Base-by-base conservation (phyloP, 2,113 vertebrate species). In the Puntigrus tetrazona region DNA sequence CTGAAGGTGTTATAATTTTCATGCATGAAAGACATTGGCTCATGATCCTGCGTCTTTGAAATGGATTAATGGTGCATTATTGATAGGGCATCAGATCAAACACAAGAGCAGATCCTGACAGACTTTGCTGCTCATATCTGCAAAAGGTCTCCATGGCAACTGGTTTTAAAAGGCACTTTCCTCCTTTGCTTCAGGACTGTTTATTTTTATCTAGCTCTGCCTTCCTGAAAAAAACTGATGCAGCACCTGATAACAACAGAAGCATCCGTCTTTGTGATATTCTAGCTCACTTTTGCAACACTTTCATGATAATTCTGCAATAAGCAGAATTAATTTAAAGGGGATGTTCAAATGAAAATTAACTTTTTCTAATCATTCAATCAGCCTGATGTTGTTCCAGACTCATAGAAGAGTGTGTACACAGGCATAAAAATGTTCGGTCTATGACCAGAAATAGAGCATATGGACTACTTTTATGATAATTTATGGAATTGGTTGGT, bases 161-260 rank as follows among this genome's bases (percentile, higher is more conserved):
- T 36, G 50, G 3, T 69, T 80, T 70, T 29, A 45, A 72, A 80
- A 72, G 61, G 73, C 47, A 59, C 47, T 73, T 72, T 85, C 50
- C 38, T 59, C 36, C 31, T 65, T 22, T 52, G 63, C 36, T 73
- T 80, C 67, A 36, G 57, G 52, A 18, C 84, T 80, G 67, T 59
- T 79, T 85, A 61, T 85, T 80, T 85, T 45, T 85, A 73, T 52
- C 78, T 72, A 69, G 14, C 75, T 84, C 41, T 59, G n/a, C 6
- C 16, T 69, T 74, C 65, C 18, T 81, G 41, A 75, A 57, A 72
- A n/a, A 34, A 73, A 8, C 67, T 59, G 57, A 78, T 59, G 45
- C 61, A 52, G 43, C 63, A 43, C 38, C 43, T 65, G 27, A 65
- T 65, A 76, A 65, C 47, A 25, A 65, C 20, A n/a, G 11, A 25